Conservation (phyloP, 2,113 vertebrate genomes). For the Cyprinodon tularosa region DNA sequence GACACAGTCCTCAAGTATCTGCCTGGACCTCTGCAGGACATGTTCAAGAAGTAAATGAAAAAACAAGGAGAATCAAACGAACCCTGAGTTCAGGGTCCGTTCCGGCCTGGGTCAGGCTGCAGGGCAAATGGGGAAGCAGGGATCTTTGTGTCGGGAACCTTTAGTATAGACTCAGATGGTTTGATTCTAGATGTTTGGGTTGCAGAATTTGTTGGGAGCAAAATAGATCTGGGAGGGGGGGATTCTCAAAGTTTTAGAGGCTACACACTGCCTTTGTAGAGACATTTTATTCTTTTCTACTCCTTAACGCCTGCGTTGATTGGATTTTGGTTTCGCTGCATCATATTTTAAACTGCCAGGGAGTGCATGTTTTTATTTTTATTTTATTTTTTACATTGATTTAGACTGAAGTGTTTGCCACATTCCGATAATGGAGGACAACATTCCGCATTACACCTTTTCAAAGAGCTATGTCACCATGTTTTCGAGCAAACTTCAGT, state of each 20-base stretch:
- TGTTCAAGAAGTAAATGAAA: conserved; percentile 95
- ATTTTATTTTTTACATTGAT: not conserved
- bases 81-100: conserved; percentile 45
- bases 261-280: conserved; percentile 76
- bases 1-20: conserved; percentile 99
- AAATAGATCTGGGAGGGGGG: conserved; percentile 4
- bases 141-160: conserved; percentile 27
- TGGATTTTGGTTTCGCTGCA: not conserved
- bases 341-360: conserved; percentile 57
- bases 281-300: conserved; percentile 64
- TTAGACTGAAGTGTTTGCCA: conserved; percentile 23
- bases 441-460: conserved; percentile 24
- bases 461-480: conserved; percentile 31
- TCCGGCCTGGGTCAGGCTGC: conserved; percentile 50
- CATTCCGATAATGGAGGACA: conserved; percentile 17
- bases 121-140: conserved; percentile 54
- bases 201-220: not conserved
- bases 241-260: conserved; percentile 70
- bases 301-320: conserved; percentile 31
- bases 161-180: conserved; percentile 26
- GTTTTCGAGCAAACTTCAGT: conserved; percentile 53
- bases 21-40: conserved; percentile 96
- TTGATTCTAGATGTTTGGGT: conserved; percentile 12
- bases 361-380: conserved; percentile 45
- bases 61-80: conserved; percentile 36